Percentiles rank a stretch among this genome's conserved stretches.
Evolutionary conservation across 1,140 invertebrate species (phyloP).

Genomic region (fruit fly (Drosophila melanogaster)): Release_6_plus_ISO1_MT NT_037436.4:18305501-18306000

Average conservation of each 20-base stretch:
- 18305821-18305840: constrained; percentile 31
- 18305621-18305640: not conserved
- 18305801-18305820: constrained; percentile 33
- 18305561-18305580: too few relatives aligned
- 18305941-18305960: constrained; percentile 54
- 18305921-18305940: constrained; percentile 39
- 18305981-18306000: constrained; percentile 69
- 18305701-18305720: too few relatives aligned
- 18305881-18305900: constrained; percentile 53
- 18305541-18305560: not conserved
- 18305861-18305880: constrained; percentile 35
- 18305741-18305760: not conserved
- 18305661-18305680: too few relatives aligned
- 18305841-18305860: constrained; percentile 40
- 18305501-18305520: constrained; percentile 26
- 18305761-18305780: constrained; percentile 38
- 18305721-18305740: too few relatives aligned
- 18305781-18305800: constrained; percentile 60
- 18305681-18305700: too few relatives aligned
- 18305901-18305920: constrained; percentile 65
- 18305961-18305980: constrained; percentile 37
- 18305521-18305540: not conserved
- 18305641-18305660: not conserved
- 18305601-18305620: not conserved
- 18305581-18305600: too few relatives aligned